Evolutionary conservation across 2,888 invertebrate genomes (phyloP), one percentile per base, ranked within the genome.

Genomic region (Sinentomon sp.): DNA sequence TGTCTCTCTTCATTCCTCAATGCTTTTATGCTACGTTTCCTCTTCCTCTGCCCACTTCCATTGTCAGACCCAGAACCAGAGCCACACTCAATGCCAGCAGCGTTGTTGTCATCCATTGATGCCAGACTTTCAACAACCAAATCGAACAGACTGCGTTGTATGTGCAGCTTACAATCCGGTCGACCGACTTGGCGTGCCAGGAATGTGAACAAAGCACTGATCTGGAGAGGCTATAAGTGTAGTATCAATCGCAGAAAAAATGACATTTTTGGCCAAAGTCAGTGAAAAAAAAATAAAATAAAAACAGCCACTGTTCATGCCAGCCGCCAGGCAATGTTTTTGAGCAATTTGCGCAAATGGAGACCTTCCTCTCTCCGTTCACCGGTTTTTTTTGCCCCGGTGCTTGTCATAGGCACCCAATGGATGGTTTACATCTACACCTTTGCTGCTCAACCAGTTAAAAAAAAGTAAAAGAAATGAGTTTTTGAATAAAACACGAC

Each of bases 151-250:
- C 55, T 52, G 17, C 56, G 51, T 43, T 59, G 58, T 14, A 60
- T 55, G 18, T 49, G 45, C 24, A 60, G 52, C 12, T 51, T 51
- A 40, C 53, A 54, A 17, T 46, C 47, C 28, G 53, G 50, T 41
- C 56, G 48, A 5, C 66, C 64, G 50, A 68, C 61, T 50, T 68
- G 67, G 38, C 66, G 55, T 1, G 66, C 65, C 21, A 70, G 59
- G 42, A 69, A 69, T 28, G 65, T 66, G 40, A 68, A 59, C 16
- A 71, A 51, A 24, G 64, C 60, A 17, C 67, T 66, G 24, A 68
- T 54, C 51, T 69, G 64, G 19, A 59, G 58, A 3, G 63, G 57
- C 59, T 63, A 41, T 33, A 52, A 51, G 33, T 39, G 23, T 16
- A 42, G 25, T n/a, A n/a, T n/a, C n/a, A n/a, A n/a, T n/a, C n/a